phyloP scores from a whole-genome alignment of 2,113 vertebrate species.

The Naja naja region DNA sequence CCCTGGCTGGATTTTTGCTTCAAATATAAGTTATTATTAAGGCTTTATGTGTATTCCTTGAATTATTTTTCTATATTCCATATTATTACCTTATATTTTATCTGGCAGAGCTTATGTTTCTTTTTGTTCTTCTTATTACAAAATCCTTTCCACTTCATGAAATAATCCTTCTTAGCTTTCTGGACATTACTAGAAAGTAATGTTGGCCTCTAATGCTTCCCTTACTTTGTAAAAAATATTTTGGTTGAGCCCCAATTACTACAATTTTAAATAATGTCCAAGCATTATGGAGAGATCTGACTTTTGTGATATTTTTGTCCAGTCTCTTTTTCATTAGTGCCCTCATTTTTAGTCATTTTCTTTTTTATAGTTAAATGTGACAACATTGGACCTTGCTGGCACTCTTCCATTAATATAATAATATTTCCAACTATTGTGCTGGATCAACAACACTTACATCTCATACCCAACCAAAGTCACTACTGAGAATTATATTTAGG shows the following conservation, averaged over 20 bases:
- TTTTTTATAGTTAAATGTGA: neutral
- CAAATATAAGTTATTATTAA: neutral
- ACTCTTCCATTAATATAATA: neutral
- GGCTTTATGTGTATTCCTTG: neutral
- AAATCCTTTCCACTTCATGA: neutral
- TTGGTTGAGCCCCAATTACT: neutral
- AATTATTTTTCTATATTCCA: neutral
- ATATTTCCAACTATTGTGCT: neutral
- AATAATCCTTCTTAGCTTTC: neutral
- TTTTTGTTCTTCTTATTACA: neutral
- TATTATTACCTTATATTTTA: neutral
- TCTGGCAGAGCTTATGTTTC: neutral
- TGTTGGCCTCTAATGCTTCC: neutral
- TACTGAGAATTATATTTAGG: neutral
- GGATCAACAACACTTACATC: neutral
- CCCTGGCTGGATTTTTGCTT: neutral
- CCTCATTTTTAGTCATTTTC: neutral
- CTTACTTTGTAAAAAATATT: neutral
- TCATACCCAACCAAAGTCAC: neutral
- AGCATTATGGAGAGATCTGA: neutral
- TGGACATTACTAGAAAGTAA: neutral
- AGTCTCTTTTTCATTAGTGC: neutral
- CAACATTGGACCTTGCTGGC: neutral
- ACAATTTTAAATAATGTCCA: neutral
- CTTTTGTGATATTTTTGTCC: neutral